phyloP scores from a whole-genome alignment of 2,797 vertebrate genomes.

The Leptoclinus maculatus region DNA sequence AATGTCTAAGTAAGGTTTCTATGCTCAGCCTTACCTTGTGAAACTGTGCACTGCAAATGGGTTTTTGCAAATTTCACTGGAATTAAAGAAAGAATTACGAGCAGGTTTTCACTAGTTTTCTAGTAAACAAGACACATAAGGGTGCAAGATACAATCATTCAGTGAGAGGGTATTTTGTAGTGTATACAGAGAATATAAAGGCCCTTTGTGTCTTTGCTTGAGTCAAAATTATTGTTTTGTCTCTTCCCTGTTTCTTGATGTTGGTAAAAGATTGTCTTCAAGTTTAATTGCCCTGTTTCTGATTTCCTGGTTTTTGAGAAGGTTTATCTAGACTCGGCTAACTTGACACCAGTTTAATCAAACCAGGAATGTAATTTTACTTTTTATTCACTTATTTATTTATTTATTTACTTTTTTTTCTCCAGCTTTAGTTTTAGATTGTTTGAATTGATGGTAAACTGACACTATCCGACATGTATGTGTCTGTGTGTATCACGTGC shows the following conservation, averaged over 20 bases:
- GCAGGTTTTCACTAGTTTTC: conserved; percentile 4
- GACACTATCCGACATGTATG: conserved; percentile 7
- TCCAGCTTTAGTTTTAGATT: neutral
- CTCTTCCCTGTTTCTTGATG: neutral
- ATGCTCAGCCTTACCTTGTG: neutral
- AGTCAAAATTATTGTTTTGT: neutral
- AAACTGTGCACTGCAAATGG: conserved; percentile 8
- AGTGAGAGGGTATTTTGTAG: neutral
- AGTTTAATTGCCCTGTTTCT: neutral
- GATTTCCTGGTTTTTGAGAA: neutral
- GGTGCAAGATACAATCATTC: neutral
- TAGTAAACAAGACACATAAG: neutral
- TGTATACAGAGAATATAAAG: neutral
- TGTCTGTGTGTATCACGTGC: conserved; percentile 33
- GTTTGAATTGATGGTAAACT: conserved; percentile 26
- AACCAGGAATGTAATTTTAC: neutral
- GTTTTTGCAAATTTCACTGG: neutral
- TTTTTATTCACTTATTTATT: neutral
- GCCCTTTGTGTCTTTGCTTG: neutral
- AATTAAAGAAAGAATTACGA: neutral
- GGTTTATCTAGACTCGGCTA: neutral
- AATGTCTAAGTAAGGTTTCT: conserved; percentile 12
- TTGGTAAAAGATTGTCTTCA: neutral
- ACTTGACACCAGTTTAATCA: neutral
- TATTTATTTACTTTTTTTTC: neutral